These are phyloP conservation scores for Pandemis corylana DNA, from an alignment of 2,888 invertebrate species.

Conservation along the genomic window DNA sequence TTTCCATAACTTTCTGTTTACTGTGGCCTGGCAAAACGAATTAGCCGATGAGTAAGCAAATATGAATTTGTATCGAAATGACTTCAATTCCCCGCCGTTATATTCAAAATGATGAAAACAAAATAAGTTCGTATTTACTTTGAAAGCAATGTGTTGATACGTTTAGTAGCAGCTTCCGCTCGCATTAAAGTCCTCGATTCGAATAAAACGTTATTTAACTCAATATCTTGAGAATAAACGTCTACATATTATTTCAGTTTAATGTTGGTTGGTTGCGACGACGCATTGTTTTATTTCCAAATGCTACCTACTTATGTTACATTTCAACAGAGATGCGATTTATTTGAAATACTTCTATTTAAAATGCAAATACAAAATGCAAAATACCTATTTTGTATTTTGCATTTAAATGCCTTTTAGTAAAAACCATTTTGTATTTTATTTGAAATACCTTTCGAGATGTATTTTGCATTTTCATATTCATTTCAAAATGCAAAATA, in stretches of 20 bases:
- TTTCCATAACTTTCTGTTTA: not conserved
- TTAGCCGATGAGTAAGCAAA: conserved; percentile 26
- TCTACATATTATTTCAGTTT: conserved; percentile 38
- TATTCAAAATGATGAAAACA: conserved; percentile 70
- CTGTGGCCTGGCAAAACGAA: not conserved
- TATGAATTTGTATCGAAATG: conserved; percentile 44
- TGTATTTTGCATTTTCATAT: too few relatives aligned
- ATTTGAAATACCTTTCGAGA: too few relatives aligned
- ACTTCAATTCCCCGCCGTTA: conserved; percentile 62
- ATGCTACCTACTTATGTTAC: conserved; percentile 7
- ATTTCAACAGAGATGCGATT: too few relatives aligned
- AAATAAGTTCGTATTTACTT: conserved; percentile 72
- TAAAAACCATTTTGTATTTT: too few relatives aligned
- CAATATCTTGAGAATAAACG: conserved; percentile 32
- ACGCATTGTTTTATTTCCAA: conserved; percentile 29
- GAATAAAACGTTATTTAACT: conserved; percentile 46
- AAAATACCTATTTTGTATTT: too few relatives aligned
- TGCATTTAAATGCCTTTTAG: too few relatives aligned
- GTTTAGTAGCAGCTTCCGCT: conserved; percentile 74
- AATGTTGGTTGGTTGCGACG: conserved; percentile 34
- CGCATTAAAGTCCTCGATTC: conserved; percentile 57
- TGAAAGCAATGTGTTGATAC: conserved; percentile 74
- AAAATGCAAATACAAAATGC: too few relatives aligned
- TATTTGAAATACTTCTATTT: too few relatives aligned
- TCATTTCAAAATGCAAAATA: too few relatives aligned